Percentiles rank a stretch among this genome's conserved stretches.
phyloP scores from a whole-genome alignment of 2,113 vertebrate genomes.

The Sorex araneus region DNA sequence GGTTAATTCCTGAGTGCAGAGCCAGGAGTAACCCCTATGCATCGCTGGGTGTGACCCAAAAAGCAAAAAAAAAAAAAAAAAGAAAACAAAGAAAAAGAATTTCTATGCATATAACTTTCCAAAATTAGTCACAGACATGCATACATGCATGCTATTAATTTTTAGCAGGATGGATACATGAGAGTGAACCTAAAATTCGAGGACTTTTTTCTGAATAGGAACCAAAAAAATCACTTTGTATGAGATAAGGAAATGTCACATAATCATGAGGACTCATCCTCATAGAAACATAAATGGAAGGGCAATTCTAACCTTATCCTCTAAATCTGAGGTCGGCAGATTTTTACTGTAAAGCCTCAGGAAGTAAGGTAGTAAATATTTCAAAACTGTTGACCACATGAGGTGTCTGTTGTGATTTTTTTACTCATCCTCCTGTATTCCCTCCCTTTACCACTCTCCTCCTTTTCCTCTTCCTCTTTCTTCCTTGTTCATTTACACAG shows the following conservation, averaged over 20 bases:
- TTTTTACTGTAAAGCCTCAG: background rate
- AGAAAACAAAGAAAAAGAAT: background rate
- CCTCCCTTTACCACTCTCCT: too few species aligned
- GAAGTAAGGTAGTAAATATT: background rate
- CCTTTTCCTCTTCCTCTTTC: background rate
- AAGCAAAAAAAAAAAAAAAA: too few species aligned
- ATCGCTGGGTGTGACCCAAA: too few species aligned
- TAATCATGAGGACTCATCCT: background rate
- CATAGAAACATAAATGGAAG: background rate
- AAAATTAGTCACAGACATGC: background rate
- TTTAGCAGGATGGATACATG: background rate
- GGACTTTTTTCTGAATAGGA: background rate
- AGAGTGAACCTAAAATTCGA: background rate
- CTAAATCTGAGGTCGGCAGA: background rate
- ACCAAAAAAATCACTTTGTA: background rate
- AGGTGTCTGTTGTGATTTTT: background rate
- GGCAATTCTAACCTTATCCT: background rate
- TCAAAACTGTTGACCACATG: background rate
- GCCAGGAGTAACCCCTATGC: too few species aligned
- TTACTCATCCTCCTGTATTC: too few species aligned
- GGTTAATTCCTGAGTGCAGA: too few species aligned
- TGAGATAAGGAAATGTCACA: background rate
- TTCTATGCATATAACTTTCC: background rate
- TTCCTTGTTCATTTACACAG: background rate
- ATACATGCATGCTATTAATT: background rate